Conservation (phyloP, 30 jellyfish, hydroid and myxozoan species). For the Cassiopea andromeda region DNA sequence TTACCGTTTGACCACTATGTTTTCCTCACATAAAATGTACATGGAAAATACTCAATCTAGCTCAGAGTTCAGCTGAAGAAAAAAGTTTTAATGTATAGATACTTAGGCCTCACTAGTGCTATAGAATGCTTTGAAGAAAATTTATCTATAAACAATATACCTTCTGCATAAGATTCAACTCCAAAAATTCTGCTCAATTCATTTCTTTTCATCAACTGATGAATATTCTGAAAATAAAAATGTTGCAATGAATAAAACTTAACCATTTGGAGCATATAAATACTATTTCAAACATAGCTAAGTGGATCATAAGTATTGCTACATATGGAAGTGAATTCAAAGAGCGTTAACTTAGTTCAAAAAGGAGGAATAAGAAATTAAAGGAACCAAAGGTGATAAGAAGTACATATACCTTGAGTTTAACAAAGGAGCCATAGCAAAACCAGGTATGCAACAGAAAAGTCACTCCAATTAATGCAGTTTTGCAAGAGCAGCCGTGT, state of each 20-base stretch:
- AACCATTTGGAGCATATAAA: too few relatives aligned
- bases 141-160: conserved; percentile 12
- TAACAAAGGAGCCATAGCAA: conserved; percentile 35
- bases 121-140: not conserved
- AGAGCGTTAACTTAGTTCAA: too few relatives aligned
- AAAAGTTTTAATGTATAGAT: too few relatives aligned
- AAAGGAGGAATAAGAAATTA: not conserved
- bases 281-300: too few relatives aligned
- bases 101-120: too few relatives aligned
- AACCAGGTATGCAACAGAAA: conserved; percentile 30
- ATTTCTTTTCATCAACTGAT: conserved; percentile 81
- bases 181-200: conserved; percentile 94
- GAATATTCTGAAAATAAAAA: conserved; percentile 74
- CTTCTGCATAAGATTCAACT: conserved; percentile 76
- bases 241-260: too few relatives aligned
- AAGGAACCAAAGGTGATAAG: not conserved
- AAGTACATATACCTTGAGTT: conserved; percentile 6
- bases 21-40: too few relatives aligned
- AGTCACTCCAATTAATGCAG: conserved; percentile 31
- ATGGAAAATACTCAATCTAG: too few relatives aligned
- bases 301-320: too few relatives aligned
- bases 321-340: too few relatives aligned
- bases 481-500: conserved; percentile 45
- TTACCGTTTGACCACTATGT: too few relatives aligned
- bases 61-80: too few relatives aligned